Conservation (phyloP, 2,797 vertebrate genomes). For the Chelmon rostratus region DNA sequence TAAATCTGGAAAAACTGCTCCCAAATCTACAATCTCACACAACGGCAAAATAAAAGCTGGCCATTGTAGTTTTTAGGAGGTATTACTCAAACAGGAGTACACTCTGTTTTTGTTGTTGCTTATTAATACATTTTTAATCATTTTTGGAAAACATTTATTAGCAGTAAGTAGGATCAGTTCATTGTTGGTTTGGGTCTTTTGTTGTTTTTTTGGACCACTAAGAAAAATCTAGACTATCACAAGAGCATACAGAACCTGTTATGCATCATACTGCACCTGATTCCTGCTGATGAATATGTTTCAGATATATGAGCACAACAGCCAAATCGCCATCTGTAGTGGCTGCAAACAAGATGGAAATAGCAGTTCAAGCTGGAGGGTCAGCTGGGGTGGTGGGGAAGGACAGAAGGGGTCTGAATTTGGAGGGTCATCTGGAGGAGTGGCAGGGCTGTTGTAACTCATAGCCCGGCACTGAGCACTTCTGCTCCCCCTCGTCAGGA, state of each 20-base stretch:
- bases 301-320: slow-evolving; percentile 30
- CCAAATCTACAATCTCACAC: not conserved
- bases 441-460: slow-evolving; percentile 3
- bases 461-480: slow-evolving; percentile 1
- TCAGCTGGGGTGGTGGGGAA: slow-evolving; percentile 39
- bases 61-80: not conserved
- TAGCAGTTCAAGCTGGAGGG: slow-evolving; percentile 35
- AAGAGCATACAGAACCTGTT: not conserved
- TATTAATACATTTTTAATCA: not conserved
- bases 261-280: not conserved
- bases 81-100: not conserved
- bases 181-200: not conserved
- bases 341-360: slow-evolving; percentile 42
- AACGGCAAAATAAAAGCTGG: not conserved
- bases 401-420: slow-evolving; percentile 26
- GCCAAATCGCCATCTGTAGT: slow-evolving; percentile 37
- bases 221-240: not conserved
- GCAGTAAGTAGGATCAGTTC: not conserved
- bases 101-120: not conserved
- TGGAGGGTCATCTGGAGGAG: slow-evolving; percentile 39
- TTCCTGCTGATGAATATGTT: slow-evolving; percentile 27
- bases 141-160: not conserved
- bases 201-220: not conserved
- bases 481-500: slow-evolving; percentile 7
- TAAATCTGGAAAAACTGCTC: not conserved